These are phyloP conservation scores for Ctenodactylus gundi DNA, from an alignment of 2,113 vertebrate species.

Conservation along the genomic window DNA sequence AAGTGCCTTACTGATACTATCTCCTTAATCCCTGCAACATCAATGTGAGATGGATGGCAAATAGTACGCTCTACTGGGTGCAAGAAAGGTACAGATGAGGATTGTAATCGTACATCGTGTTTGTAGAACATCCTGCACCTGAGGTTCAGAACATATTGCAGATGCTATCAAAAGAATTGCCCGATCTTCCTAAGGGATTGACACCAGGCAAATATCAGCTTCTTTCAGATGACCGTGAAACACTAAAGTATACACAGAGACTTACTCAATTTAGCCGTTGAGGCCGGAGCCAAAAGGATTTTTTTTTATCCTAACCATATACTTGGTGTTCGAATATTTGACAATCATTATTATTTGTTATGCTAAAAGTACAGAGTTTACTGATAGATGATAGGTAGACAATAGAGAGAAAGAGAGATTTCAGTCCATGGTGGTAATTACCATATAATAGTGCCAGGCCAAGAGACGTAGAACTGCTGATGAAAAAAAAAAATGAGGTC, in stretches of 20 bases:
- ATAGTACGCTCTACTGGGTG: background rate
- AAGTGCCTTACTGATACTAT: slow-evolving; percentile 49
- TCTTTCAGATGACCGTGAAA: background rate
- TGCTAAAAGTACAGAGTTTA: background rate
- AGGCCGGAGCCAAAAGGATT: background rate
- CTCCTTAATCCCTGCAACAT: slow-evolving; percentile 52
- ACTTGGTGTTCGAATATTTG: background rate
- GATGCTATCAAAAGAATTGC: slow-evolving; percentile 43
- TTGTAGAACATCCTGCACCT: slow-evolving; percentile 1
- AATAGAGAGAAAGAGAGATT: background rate
- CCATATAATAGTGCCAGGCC: background rate
- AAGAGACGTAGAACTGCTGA: background rate
- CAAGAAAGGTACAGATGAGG: background rate
- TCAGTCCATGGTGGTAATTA: background rate
- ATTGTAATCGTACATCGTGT: background rate
- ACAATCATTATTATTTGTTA: background rate
- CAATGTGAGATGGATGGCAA: slow-evolving; percentile 26
- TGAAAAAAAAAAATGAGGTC: background rate
- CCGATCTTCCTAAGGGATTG: background rate
- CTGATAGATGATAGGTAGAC: background rate
- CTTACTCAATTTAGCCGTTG: background rate
- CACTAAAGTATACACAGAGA: background rate
- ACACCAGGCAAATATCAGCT: background rate
- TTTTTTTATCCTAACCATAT: background rate
- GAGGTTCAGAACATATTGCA: slow-evolving; percentile 7